Percentiles rank a stretch among this genome's conserved stretches.
phyloP scores from a whole-genome alignment of 2,797 vertebrate species.

The Intellagama lesueurii region DNA sequence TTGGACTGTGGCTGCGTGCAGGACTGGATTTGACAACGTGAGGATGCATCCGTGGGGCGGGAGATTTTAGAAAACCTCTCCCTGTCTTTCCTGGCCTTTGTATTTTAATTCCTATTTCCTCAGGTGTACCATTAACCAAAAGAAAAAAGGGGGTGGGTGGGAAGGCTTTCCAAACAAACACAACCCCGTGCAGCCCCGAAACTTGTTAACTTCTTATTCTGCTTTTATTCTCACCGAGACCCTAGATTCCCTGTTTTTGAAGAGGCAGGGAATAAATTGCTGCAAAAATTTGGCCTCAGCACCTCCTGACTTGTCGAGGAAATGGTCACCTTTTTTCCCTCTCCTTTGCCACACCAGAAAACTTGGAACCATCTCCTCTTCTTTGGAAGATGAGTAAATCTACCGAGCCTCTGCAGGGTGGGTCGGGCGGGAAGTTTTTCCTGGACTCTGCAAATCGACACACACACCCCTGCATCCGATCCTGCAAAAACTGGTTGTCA shows the following conservation, averaged over 20 bases:
- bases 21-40: too few species aligned
- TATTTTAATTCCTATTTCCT: constrained; percentile 39
- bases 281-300: background rate
- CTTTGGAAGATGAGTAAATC: background rate
- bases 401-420: fast-evolving
- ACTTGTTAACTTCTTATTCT: background rate
- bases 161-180: background rate
- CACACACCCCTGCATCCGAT: constrained; percentile 13
- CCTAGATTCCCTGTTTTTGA: constrained; percentile 47
- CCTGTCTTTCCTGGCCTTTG: too few species aligned
- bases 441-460: constrained; percentile 16
- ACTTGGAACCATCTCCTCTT: constrained; percentile 10
- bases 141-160: background rate
- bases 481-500: constrained; percentile 20
- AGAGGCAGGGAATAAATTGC: background rate
- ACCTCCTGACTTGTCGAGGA: background rate
- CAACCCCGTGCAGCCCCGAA: too few species aligned
- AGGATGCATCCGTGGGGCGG: too few species aligned
- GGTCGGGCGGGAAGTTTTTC: constrained; percentile 8
- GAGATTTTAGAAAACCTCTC: too few species aligned
- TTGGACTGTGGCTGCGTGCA: too few species aligned
- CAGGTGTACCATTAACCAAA: constrained; percentile 34
- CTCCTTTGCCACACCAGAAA: background rate
- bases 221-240: constrained; percentile 32
- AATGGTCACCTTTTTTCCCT: too few species aligned